phyloP scores from a whole-genome alignment of 2,888 invertebrate genomes.

The Drosophila paracracens region DNA sequence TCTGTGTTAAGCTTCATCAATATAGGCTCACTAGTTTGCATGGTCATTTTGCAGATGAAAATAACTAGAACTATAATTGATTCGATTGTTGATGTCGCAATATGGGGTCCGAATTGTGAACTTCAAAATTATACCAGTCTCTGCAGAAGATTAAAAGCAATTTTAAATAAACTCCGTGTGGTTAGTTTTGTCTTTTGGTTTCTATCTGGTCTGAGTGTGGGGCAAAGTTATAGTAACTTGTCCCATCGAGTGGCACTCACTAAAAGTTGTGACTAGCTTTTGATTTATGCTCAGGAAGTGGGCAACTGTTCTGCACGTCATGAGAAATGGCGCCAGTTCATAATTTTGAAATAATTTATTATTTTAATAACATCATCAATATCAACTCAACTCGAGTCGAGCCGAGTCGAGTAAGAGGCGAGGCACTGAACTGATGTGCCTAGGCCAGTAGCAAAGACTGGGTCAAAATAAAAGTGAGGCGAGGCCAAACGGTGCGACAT shows the following conservation, averaged over 20 bases:
- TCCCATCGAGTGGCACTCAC: constrained; percentile 32
- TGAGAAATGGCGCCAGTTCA: constrained; percentile 79
- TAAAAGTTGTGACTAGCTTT: constrained; percentile 43
- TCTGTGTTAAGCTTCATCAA: not conserved
- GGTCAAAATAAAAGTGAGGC: constrained; percentile 66
- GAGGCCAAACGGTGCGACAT: constrained; percentile 69
- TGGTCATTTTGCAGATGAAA: not conserved
- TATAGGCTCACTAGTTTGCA: not conserved
- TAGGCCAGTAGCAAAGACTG: constrained; percentile 28
- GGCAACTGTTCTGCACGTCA: constrained; percentile 52
- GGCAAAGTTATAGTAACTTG: constrained; percentile 27
- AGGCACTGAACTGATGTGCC: constrained; percentile 36
- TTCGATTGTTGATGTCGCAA: not conserved
- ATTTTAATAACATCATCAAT: constrained; percentile 81
- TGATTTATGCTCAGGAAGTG: constrained; percentile 62
- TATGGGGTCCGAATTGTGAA: not conserved
- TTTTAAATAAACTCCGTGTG: constrained; percentile 56
- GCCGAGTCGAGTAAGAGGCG: constrained; percentile 7
- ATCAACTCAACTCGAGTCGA: constrained; percentile 65
- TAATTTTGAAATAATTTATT: constrained; percentile 81
- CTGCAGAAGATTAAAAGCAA: constrained; percentile 6
- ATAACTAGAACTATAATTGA: not conserved
- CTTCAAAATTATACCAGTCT: not conserved
- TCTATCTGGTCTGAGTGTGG: constrained; percentile 10
- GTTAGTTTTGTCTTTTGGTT: constrained; percentile 46